Percentiles rank a stretch among this genome's conserved stretches.
Conservation (phyloP, 2,113 vertebrate species). For the Pyxicephalus adspersus region DNA sequence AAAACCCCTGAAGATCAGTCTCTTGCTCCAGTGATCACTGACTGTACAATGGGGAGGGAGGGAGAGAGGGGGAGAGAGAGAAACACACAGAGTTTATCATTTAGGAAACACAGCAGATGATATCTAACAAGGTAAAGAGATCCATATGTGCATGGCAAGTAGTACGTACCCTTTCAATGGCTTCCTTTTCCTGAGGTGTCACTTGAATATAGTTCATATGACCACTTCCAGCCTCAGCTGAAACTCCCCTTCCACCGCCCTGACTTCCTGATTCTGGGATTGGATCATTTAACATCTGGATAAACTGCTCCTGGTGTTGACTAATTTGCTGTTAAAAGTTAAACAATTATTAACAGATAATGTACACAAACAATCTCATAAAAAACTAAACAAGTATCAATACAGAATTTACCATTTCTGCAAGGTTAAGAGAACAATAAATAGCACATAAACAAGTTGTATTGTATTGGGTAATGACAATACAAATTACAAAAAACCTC, state of each 20-base stretch:
- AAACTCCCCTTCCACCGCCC: constrained; percentile 67
- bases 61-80: no score
- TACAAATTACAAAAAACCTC: no score
- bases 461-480: no score
- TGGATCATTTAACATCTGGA: constrained; percentile 95
- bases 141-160: neutral
- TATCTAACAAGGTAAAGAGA: neutral
- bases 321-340: constrained; percentile 85
- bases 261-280: constrained; percentile 79
- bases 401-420: no score
- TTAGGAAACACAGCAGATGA: no score
- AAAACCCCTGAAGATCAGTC: no score
- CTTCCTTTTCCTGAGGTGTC: constrained; percentile 97
- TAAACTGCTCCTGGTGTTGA: constrained; percentile 94
- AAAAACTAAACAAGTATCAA: neutral
- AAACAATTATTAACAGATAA: neutral
- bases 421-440: neutral
- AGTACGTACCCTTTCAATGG: constrained; percentile 90
- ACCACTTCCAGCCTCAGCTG: constrained; percentile 77
- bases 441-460: no score
- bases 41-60: no score
- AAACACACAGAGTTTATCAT: no score
- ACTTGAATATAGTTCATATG: constrained; percentile 97
- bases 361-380: neutral
- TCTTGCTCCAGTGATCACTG: no score